Conservation (phyloP, 2,888 invertebrate species). For the Drosophila demipolita region DNA sequence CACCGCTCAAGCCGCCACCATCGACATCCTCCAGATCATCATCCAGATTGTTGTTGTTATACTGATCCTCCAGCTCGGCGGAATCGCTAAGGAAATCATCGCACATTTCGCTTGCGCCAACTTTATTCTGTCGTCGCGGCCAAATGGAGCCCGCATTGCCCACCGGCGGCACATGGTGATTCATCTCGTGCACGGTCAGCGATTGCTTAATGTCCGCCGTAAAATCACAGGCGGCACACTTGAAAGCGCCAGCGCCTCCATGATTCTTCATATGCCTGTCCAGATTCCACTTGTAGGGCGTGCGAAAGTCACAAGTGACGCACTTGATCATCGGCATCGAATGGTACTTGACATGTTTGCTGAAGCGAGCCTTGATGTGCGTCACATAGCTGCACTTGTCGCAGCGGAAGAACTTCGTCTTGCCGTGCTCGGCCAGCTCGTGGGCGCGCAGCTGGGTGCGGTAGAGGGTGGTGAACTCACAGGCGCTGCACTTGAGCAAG, state of each 20-base stretch:
- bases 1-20: slow-evolving; percentile 58
- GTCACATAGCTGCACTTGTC: slow-evolving; percentile 96
- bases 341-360: slow-evolving; percentile 97
- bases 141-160: slow-evolving; percentile 87
- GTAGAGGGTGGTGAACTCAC: slow-evolving; percentile 89
- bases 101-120: slow-evolving; percentile 88
- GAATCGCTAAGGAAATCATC: slow-evolving; percentile 84
- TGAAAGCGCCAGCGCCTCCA: slow-evolving; percentile 93
- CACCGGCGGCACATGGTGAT: slow-evolving; percentile 93
- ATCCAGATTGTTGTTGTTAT: slow-evolving; percentile 83
- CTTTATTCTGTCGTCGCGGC: slow-evolving; percentile 89
- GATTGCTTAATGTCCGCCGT: slow-evolving; percentile 96
- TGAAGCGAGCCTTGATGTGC: slow-evolving; percentile 94
- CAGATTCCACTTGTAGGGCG: slow-evolving; percentile 96
- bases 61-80: slow-evolving; percentile 82
- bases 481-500: slow-evolving; percentile 88
- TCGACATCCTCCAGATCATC: slow-evolving; percentile 80
- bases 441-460: slow-evolving; percentile 89
- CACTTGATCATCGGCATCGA: slow-evolving; percentile 98
- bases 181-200: slow-evolving; percentile 95
- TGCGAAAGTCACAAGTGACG: slow-evolving; percentile 96
- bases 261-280: slow-evolving; percentile 97
- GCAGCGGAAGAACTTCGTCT: slow-evolving; percentile 92
- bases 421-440: slow-evolving; percentile 91
- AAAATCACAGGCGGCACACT: slow-evolving; percentile 95